These are phyloP conservation scores for Copidosoma floridanum DNA, from an alignment of 1,140 invertebrate genomes.

Conservation along the genomic window DNA sequence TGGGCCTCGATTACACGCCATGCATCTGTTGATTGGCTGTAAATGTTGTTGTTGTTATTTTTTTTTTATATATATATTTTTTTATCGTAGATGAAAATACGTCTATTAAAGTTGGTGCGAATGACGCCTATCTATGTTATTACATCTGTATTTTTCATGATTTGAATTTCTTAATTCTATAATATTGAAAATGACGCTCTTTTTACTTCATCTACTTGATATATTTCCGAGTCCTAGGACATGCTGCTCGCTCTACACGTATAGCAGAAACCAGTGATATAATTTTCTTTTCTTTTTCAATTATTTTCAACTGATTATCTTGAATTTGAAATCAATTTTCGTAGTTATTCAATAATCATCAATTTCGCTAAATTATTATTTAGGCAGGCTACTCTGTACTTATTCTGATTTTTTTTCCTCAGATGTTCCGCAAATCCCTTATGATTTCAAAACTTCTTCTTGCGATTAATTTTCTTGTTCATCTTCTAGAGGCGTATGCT, in stretches of 20 bases:
- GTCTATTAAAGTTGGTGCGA: not conserved
- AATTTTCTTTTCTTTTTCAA: constrained; percentile 9
- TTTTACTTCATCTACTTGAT: not conserved
- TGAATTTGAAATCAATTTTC: no score
- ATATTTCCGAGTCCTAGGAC: constrained; percentile 3
- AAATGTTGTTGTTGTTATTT: not conserved
- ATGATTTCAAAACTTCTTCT: no score
- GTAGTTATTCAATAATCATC: no score
- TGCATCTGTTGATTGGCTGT: not conserved
- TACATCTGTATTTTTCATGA: not conserved
- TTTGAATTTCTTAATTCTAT: not conserved
- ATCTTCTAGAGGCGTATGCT: no score
- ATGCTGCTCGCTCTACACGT: not conserved
- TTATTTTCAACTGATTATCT: constrained; percentile 17
- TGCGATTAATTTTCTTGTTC: no score
- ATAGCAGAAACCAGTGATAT: constrained; percentile 13
- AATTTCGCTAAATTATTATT: constrained; percentile 25
- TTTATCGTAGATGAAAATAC: not conserved
- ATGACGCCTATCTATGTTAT: no score
- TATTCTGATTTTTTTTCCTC: no score
- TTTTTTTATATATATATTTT: no score
- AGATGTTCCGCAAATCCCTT: no score
- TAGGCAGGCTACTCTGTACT: no score
- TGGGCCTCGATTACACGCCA: no score
- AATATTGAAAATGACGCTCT: constrained; percentile 11